These are phyloP conservation scores for Leptopterna dolabrata DNA, from an alignment of 2,888 invertebrate genomes.

Conservation along the genomic window DNA sequence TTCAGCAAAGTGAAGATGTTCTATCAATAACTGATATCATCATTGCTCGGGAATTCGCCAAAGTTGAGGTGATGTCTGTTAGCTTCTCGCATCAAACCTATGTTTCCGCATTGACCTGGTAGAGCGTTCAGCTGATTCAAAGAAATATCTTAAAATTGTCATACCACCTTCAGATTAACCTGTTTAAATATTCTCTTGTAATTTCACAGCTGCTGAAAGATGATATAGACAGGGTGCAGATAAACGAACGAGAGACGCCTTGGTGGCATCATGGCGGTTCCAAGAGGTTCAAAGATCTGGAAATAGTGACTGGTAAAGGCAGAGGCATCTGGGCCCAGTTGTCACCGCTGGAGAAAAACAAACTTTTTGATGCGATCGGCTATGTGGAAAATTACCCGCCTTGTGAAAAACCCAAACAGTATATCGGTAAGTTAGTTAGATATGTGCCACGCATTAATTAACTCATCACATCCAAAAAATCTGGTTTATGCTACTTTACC, in stretches of 20 bases:
- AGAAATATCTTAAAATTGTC: too few species aligned
- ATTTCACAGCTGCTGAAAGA: constrained; percentile 65
- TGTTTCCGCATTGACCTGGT: too few species aligned
- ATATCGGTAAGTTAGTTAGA: constrained; percentile 69
- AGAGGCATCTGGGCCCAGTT: constrained; percentile 73
- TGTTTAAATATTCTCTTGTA: too few species aligned
- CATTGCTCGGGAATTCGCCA: constrained; percentile 83
- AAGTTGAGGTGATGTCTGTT: constrained; percentile 73
- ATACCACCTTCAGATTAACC: too few species aligned
- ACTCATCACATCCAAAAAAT: too few species aligned
- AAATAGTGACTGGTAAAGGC: constrained; percentile 71
- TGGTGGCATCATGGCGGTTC: constrained; percentile 69
- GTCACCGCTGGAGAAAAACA: constrained; percentile 74
- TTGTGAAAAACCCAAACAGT: constrained; percentile 71
- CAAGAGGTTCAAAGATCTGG: constrained; percentile 69
- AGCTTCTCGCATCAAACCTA: too few species aligned
- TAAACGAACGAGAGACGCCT: constrained; percentile 64
- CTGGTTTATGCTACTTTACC: too few species aligned
- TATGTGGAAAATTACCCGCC: constrained; percentile 69
- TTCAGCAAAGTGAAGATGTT: constrained; percentile 80
- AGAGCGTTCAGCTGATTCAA: too few species aligned
- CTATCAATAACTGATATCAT: constrained; percentile 80
- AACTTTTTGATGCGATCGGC: constrained; percentile 74
- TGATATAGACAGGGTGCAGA: constrained; percentile 66
- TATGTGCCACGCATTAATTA: background rate